Evolutionary conservation across 2,113 vertebrate genomes (phyloP), one percentile per base, ranked within the genome.

Genomic region (Oryctolagus cuniculus): DNA sequence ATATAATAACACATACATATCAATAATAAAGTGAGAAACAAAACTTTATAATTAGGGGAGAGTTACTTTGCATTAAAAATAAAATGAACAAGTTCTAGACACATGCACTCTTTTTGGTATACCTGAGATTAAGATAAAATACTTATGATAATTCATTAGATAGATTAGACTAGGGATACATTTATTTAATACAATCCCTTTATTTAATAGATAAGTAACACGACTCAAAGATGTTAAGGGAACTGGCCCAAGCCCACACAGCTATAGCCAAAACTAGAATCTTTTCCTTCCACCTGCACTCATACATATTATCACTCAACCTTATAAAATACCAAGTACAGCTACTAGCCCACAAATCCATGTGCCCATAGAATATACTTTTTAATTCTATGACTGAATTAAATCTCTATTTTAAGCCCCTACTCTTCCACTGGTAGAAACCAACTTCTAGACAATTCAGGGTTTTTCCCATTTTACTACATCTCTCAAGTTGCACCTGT

Each of bases 321-420:
- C n/a, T 53, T 51, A 86, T 36, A 64, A 79, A 80, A 93, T 29
- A 80, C 29, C 55, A 38, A 19, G 77, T 64, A 44, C 9, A 80
- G 64, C 8, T 31, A 66, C 24, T 8, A 61, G 4, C 15, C 22
- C 51, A 51, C 31, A 80, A 64, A 53, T 25, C 3, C 25, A 63
- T 51, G 2, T 51, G 16, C 36, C 12, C 31, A 80, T 15, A 22
- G 22, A 53, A 64, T 53, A 19, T 38, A 87, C 36, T 8, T 74
- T 64, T 86, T 69, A 73, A 53, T 36, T 87, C 75, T 87, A 38
- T 27, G 38, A 80, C 31, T 93, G 16, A 72, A 66, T 80, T 72
- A 73, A 36, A n/a, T 73, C 69, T 92, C 58, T 77, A n/a, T 83
- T 63, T 88, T 73, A 87, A 81, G 81, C 70, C 10, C 9, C 25